phyloP scores from a whole-genome alignment of 1,140 invertebrate genomes.

The Heliconius nattereri region DNA sequence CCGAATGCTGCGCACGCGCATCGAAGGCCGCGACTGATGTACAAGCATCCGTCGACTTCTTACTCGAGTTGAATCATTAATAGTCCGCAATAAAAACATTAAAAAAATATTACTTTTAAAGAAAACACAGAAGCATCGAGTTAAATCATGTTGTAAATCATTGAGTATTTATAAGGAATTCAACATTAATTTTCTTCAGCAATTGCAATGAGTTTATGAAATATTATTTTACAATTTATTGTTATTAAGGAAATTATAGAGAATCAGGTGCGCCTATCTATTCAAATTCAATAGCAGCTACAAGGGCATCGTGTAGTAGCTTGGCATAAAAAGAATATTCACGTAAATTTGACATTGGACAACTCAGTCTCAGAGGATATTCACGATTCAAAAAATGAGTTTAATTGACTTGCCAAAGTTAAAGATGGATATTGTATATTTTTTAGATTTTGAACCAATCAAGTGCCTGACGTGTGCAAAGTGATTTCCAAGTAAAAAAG shows the following conservation, averaged over 20 bases:
- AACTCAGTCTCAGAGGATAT: too few relatives aligned
- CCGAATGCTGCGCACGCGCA: conserved; percentile 64
- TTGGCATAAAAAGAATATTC: neutral
- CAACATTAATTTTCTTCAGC: neutral
- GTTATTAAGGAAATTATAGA: neutral
- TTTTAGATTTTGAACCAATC: neutral
- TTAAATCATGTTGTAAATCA: neutral
- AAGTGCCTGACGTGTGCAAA: conserved; percentile 22
- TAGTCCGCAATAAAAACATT: neutral
- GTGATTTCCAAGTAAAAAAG: conserved; percentile 18
- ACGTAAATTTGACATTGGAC: neutral
- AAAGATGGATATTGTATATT: too few relatives aligned
- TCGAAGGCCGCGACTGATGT: conserved; percentile 55
- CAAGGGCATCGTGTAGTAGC: neutral
- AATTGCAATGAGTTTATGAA: neutral
- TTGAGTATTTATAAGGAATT: neutral
- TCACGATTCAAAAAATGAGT: too few relatives aligned
- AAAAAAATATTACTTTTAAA: conserved; percentile 34
- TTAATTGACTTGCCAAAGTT: too few relatives aligned
- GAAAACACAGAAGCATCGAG: neutral
- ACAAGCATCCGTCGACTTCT: conserved; percentile 59
- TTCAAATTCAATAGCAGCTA: neutral
- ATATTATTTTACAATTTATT: neutral
- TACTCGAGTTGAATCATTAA: conserved; percentile 57
- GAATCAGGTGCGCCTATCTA: neutral